A percentile compares a stretch with the other conserved stretches of the same genome.
These are phyloP conservation scores for Drosophila mauritiana DNA, from an alignment of 1,140 invertebrate genomes.

Conservation along the genomic window DNA sequence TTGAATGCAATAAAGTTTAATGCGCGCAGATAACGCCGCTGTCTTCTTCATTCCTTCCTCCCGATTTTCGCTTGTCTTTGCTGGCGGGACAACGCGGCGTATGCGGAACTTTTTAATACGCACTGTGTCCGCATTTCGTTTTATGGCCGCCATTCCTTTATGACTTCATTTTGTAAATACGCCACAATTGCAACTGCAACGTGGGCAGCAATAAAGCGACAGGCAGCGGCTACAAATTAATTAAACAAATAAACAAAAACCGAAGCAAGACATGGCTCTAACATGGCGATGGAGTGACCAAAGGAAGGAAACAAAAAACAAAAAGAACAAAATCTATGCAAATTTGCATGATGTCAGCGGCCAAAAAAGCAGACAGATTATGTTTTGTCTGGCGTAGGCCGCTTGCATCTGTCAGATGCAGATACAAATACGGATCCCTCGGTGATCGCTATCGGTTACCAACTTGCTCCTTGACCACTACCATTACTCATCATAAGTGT, in stretches of 20 bases:
- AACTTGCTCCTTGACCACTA: conserved; percentile 56
- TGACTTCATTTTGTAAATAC: conserved; percentile 72
- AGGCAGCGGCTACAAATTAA: conserved; percentile 70
- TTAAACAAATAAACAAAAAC: conserved; percentile 72
- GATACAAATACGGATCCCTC: conserved; percentile 40
- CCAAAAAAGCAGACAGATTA: conserved; percentile 53
- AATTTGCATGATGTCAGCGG: conserved; percentile 75
- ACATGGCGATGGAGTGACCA: conserved; percentile 33
- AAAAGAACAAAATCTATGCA: conserved; percentile 56
- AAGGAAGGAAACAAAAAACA: conserved; percentile 6
- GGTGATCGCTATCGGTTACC: conserved; percentile 36
- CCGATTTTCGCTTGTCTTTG: neutral
- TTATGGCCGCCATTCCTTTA: conserved; percentile 70
- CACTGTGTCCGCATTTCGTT: conserved; percentile 49
- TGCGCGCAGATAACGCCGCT: conserved; percentile 57
- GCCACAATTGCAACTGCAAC: conserved; percentile 53
- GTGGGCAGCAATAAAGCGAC: conserved; percentile 66
- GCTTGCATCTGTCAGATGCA: conserved; percentile 52
- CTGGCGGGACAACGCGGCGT: conserved; percentile 52
- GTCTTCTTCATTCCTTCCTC: conserved; percentile 10
- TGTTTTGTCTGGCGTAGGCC: conserved; percentile 29
- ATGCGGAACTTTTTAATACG: conserved; percentile 75
- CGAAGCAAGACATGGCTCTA: conserved; percentile 50
- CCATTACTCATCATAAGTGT: conserved; percentile 77
- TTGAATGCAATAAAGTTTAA: conserved; percentile 79